Conservation (phyloP, 1,140 invertebrate species). For the Oscheius sp. region DNA sequence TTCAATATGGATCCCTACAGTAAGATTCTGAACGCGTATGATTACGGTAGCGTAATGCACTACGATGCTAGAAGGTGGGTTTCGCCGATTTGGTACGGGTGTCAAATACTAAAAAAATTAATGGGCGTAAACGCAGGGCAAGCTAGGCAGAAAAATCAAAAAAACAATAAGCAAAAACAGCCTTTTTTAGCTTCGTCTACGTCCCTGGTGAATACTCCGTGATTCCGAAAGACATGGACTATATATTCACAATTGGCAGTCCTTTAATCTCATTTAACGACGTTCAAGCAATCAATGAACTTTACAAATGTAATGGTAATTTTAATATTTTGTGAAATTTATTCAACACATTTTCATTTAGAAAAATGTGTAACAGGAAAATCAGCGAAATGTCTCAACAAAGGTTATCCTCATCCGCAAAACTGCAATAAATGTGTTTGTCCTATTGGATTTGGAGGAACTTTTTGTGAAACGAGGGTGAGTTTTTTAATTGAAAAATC, state of each 20-base stretch:
- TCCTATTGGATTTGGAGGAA: slow-evolving; percentile 24
- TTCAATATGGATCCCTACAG: background rate
- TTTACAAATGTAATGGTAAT: slow-evolving; percentile 16
- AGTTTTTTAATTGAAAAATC: no score
- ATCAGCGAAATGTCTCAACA: slow-evolving; percentile 14
- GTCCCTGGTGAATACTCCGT: background rate
- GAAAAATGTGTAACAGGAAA: background rate
- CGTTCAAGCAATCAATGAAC: slow-evolving; percentile 12
- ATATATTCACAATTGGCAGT: slow-evolving; percentile 18
- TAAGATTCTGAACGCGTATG: no score
- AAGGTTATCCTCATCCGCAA: background rate
- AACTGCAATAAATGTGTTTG: slow-evolving; percentile 19
- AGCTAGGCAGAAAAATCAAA: no score
- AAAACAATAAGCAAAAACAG: no score
- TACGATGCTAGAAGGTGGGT: no score
- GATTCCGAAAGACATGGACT: background rate
- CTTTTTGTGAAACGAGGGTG: slow-evolving; percentile 5
- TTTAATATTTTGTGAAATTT: background rate
- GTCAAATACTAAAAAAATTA: no score
- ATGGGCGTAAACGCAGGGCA: no score
- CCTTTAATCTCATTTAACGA: slow-evolving; percentile 8
- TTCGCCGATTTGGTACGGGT: no score
- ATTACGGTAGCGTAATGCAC: no score
- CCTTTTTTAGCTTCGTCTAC: background rate
- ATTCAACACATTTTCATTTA: background rate